Evolutionary conservation across 2,113 vertebrate species (phyloP).

Genomic region (Pongo pygmaeus): DNA sequence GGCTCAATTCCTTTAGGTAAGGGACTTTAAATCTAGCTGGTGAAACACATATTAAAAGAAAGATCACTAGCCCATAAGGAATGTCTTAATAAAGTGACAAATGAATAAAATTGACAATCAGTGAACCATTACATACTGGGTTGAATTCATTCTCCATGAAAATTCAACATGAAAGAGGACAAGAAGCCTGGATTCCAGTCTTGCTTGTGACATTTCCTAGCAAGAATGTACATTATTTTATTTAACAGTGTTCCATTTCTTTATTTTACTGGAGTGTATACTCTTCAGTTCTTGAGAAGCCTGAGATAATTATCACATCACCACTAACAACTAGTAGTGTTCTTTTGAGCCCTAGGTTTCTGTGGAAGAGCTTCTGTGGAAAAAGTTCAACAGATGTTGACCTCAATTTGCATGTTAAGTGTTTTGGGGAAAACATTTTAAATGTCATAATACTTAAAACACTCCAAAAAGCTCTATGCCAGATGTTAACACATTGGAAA

Average conservation of each 20-base stretch:
- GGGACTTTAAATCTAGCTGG: neutral
- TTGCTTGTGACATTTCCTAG: neutral
- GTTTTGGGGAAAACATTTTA: constrained; percentile 21
- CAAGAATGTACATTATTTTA: constrained; percentile 51
- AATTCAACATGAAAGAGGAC: constrained; percentile 45
- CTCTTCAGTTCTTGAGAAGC: constrained; percentile 10
- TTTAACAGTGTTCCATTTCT: constrained; percentile 41
- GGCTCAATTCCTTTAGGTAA: neutral
- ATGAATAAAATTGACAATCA: constrained; percentile 7
- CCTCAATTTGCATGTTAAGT: neutral
- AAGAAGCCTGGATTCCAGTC: neutral
- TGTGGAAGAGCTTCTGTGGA: neutral
- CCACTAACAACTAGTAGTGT: neutral
- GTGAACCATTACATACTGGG: neutral
- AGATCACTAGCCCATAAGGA: neutral
- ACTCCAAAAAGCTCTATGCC: neutral
- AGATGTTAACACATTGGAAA: neutral
- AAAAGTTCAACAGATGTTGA: neutral
- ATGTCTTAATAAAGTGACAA: neutral
- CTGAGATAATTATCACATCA: neutral
- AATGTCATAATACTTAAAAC: constrained; percentile 33
- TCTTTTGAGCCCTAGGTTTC: neutral
- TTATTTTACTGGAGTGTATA: constrained; percentile 16
- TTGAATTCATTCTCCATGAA: constrained; percentile 17
- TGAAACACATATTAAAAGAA: neutral